A percentile compares a stretch with the other conserved stretches of the same genome.
These are phyloP conservation scores for Calameuta pallipes DNA, from an alignment of 2,888 invertebrate species.

Conservation along the genomic window DNA sequence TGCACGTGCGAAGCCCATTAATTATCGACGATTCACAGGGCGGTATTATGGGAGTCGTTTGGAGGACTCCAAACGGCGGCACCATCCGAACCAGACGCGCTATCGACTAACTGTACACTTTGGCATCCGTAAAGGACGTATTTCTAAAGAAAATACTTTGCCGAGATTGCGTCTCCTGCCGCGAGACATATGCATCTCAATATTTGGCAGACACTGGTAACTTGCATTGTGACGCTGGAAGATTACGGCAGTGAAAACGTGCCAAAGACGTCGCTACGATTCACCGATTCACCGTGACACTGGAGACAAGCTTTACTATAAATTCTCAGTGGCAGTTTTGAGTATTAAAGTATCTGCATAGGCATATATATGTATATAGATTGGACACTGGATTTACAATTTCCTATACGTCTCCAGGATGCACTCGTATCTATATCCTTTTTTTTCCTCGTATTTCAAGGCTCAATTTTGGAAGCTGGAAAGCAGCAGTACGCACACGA, in stretches of 20 bases:
- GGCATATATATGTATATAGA: neutral
- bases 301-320: neutral
- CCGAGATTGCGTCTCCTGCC: slow-evolving; percentile 24
- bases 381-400: neutral
- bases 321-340: neutral
- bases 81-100: neutral
- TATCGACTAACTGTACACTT: neutral
- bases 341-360: neutral
- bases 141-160: neutral
- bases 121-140: neutral
- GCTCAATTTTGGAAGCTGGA: neutral
- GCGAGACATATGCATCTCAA: slow-evolving; percentile 11
- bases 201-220: neutral
- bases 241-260: neutral
- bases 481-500: slow-evolving; percentile 30
- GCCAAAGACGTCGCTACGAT: neutral
- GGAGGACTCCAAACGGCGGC: neutral
- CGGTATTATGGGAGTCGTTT: neutral
- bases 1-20: neutral
- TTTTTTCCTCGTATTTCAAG: neutral
- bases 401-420: neutral
- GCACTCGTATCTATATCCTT: neutral
- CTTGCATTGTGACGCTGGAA: neutral
- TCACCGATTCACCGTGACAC: neutral
- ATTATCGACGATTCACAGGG: neutral